Evolutionary conservation across 2,888 invertebrate genomes (phyloP), one percentile per base, ranked within the genome.

Genomic region (Papilio gigon): DNA sequence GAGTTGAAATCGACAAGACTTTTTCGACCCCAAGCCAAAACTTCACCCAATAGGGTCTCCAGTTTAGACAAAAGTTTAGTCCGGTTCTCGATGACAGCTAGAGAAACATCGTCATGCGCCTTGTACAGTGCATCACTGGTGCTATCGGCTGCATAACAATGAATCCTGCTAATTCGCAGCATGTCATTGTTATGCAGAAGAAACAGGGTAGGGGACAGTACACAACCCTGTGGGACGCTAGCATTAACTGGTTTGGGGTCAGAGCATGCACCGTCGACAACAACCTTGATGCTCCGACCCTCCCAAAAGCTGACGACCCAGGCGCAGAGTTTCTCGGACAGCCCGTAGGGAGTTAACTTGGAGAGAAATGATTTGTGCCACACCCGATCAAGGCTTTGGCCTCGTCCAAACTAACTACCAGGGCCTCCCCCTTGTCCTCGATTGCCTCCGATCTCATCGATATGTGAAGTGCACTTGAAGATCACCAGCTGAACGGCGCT

Each of bases 71-170:
- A 25, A 22, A 20, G 4, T 44, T 33, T 33, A 6, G 33, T 33
- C 33, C 4, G 33, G 4, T 33, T 33, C 33, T 33, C 33, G 33
- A n/a, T 4, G 44, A 47, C 44, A n/a, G n/a, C n/a, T 17, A 27
- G 25, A n/a, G 27, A 62, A 47, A 47, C 30, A 14, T 62, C 44
- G n/a, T n/a, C n/a, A n/a, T n/a, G n/a, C n/a, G n/a, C n/a, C n/a
- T n/a, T n/a, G n/a, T n/a, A n/a, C n/a, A 12, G 44, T 25, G 30
- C 4, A 56, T 25, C 2, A 30, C 9, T 14, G 8, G 44, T 56
- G 25, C 30, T 56, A 37, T 67, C 56, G 37, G 61, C 62, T 40
- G n/a, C 58, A 56, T 62, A 67, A 14, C 42, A 67, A 37, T 56
- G 62, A 35, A 67, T 35, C 37, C 50, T 53, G 17, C 61, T 61